Evolutionary conservation across 2,797 vertebrate species (phyloP), one percentile per base, ranked within the genome.

Genomic region (Bothrops alternatus): DNA sequence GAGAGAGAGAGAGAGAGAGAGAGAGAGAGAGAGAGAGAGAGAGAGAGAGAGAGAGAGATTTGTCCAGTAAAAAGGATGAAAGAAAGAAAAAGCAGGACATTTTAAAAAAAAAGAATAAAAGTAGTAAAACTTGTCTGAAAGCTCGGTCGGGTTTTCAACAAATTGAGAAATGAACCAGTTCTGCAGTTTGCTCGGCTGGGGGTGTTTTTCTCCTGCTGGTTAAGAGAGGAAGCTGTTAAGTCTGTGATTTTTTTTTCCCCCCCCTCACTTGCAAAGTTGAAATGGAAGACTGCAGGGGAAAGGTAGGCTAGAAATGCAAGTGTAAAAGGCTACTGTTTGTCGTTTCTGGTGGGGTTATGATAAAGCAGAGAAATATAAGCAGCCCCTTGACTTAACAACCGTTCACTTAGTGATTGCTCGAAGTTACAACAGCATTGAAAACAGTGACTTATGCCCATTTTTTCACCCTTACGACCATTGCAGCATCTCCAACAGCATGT

Each of bases 81-180:
- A 42, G 50, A 42, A 12, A 87, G 7, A 13, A 14, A 63, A 57
- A 69, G 91, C 93, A 16, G 20, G 28, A 25, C 87, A 25, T 88
- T 91, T 65, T 2, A 1, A 60, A 1, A 93, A 6, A 73, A 20
- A 18, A 37, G 32, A 16, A 69, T 10, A 42, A 42, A 42, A 78
- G 55, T 28, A 91, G 95, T 93, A 18, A 95, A 96, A 96, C 93
- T 87, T 96, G 96, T 96, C 95, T 57, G 90, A 93, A 93, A 94
- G 55, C 95, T 61, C 92, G 61, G 73, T n/a, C 91, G 95, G 91
- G 91, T 94, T 93, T 90, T 87, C n/a, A 23, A 37, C 60, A 56
- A 63, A 88, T 90, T 89, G 93, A 92, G 93, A 95, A 53, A 63
- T 92, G 20, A 95, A 60, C 14, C 88, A 23, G 94, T 90, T 93